Evolutionary conservation across 2,888 invertebrate species (phyloP), one percentile per base, ranked within the genome.

Genomic region (Drosophila ezoana): DNA sequence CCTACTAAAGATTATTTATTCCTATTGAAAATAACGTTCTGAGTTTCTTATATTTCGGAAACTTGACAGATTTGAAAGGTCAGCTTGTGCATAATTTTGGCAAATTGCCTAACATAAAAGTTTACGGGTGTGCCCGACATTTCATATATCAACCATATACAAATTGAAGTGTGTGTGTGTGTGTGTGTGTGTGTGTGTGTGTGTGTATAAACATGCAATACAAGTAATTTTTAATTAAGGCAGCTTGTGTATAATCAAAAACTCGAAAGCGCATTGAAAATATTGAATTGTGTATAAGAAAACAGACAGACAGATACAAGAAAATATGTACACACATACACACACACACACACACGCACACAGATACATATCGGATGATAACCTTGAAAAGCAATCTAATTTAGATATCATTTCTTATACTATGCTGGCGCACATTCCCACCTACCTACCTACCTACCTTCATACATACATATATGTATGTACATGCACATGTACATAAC

Each of bases 381-480:
- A 81, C 81, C 81, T 81, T 79, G 68, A 79, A 68, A 59, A 62
- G 40, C 81, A 81, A 79, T 71, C 70, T 80, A 80, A 81, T 78
- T 77, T 77, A 38, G 66, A 61, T 69, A 57, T 52, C 49, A 61
- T 60, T 64, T 54, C 37, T 61, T 66, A 38, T 47, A 16, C n/a
- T 16, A 44, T 52, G 49, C 32, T 43, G 16, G 8, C 20, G 11
- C 37, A 33, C 6, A 37, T 35, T 18, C 23, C 28, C 28, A 28
- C 28, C 28, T 28, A 28, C 8, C 28, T 28, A 28, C n/a, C 33
- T 49, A 28, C 13, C 28, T 38, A 14, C 10, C 20, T 11, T n/a
- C 10, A 45, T 47, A 20, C 32, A 20, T 8, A 48, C 11, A 20
- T 8, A 11, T 9, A 20, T 4, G 4, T 2, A 20, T 10, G 3